phyloP scores from a whole-genome alignment of 1,140 invertebrate genomes.

The Drosophila asahinai region DNA sequence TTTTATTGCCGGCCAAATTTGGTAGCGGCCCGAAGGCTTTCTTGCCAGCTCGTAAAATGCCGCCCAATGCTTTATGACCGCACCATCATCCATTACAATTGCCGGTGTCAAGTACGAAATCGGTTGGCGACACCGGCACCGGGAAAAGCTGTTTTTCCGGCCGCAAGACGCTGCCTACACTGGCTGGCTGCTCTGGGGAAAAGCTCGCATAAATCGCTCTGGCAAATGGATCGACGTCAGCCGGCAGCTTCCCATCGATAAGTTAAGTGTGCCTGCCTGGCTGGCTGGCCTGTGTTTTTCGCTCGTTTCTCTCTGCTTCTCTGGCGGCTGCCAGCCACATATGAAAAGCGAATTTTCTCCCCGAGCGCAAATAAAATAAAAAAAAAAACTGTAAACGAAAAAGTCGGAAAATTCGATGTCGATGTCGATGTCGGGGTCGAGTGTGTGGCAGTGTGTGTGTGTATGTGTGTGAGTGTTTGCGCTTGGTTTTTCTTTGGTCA shows the following conservation, averaged over 20 bases:
- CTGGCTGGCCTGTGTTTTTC: slow-evolving; percentile 12
- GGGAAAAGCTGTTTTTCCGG: slow-evolving; percentile 43
- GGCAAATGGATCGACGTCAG: slow-evolving; percentile 72
- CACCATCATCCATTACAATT: slow-evolving; percentile 25
- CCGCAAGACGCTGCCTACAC: neutral
- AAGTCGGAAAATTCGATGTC: slow-evolving; percentile 74
- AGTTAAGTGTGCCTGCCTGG: slow-evolving; percentile 25
- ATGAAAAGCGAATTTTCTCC: slow-evolving; percentile 82
- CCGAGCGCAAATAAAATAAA: slow-evolving; percentile 57
- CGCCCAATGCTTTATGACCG: slow-evolving; percentile 46
- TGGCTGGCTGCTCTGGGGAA: neutral
- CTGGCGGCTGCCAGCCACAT: slow-evolving; percentile 51
- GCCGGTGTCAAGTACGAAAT: slow-evolving; percentile 27
- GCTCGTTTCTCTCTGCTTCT: slow-evolving; percentile 4
- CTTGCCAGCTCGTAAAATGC: slow-evolving; percentile 56
- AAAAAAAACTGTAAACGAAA: slow-evolving; percentile 50
- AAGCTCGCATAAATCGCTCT: slow-evolving; percentile 55
- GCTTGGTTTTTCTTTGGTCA: slow-evolving; percentile 76
- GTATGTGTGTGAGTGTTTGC: slow-evolving; percentile 35
- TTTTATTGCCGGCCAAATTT: slow-evolving; percentile 50
- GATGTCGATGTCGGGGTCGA: slow-evolving; percentile 67
- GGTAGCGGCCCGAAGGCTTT: slow-evolving; percentile 42
- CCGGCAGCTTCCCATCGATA: slow-evolving; percentile 71
- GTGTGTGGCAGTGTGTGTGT: slow-evolving; percentile 14
- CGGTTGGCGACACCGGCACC: slow-evolving; percentile 6